Evolutionary conservation across 1,140 invertebrate species (phyloP).

Genomic region (Proctacanthus coquilletti): DNA sequence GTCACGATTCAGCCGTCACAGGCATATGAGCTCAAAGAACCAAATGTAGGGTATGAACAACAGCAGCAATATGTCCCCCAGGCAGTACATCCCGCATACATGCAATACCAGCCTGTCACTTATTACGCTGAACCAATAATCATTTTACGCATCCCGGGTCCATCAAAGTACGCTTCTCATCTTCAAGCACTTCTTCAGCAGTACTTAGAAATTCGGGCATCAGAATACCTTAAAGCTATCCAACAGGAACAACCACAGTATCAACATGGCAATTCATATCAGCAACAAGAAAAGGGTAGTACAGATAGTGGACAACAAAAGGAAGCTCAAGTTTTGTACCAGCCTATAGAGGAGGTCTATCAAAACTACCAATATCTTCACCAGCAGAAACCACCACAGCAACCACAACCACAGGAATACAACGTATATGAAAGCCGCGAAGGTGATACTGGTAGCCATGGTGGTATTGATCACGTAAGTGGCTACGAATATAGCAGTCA

Average conservation of each 20-base stretch:
- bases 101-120: constrained; percentile 1
- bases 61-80: constrained; percentile 1
- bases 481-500: too few species aligned
- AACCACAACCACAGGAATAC: too few species aligned
- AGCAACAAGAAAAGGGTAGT: too few species aligned
- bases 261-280: constrained; percentile 5
- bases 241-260: constrained; percentile 13
- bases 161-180: constrained; percentile 26
- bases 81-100: background rate
- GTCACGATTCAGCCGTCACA: constrained; percentile 28
- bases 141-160: constrained; percentile 24
- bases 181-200: constrained; percentile 26
- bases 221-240: constrained; percentile 22
- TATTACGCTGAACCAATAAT: constrained; percentile 26
- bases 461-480: too few species aligned
- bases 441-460: too few species aligned
- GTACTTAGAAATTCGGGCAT: constrained; percentile 27
- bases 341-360: constrained; percentile 4
- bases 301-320: too few species aligned
- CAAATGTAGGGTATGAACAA: constrained; percentile 11
- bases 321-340: too few species aligned
- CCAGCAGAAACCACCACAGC: constrained; percentile 6
- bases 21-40: constrained; percentile 25
- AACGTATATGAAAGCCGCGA: too few species aligned
- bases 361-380: constrained; percentile 7